Base-by-base conservation (phyloP, 2,113 vertebrate genomes). In the Zapornia atra region DNA sequence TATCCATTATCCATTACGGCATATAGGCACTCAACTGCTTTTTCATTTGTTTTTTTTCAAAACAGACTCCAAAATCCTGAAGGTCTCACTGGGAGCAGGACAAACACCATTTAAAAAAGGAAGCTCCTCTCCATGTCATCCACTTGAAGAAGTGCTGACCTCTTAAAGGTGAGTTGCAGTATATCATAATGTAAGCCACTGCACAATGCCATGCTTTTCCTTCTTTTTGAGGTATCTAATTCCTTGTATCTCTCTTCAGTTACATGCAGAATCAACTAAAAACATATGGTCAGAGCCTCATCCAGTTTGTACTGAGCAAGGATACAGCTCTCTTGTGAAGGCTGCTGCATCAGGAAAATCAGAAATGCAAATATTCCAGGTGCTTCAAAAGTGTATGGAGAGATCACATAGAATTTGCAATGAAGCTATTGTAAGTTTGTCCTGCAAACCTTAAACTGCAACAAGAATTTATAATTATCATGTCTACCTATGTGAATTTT, bases 311-410 rank as follows among this genome's bases (percentile, higher is more conserved):
- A 57, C 9, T 6, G 38, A 44, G 34, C 6, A 36, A 71, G 33
- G 38, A 44, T 38, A 3, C 11, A 7, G 57, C 19, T 40, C 17
- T 64, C 40, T 75, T 61, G 42, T 53, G 64, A 57, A 82, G 34
- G 29, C 40, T 92, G 38, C 21, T 92, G 38, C 24, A 69, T n/a
- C 70, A 61, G 66, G 36, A 50, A 91, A 88, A 96, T 82, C 63
- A 87, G 91, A 85, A 95, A 92, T 79, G 44, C 81, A 89, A 71
- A 85, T 86, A 87, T 57, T 84, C 42, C 53, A 85, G 34, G 61
- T 96, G 83, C 53, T 92, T 93, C 81, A 88, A 94, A 79, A 69
- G 42, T 46, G 38, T 51, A 70, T 54, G 73, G 92, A 66, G 48
- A 71, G 65, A 89, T 94, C 83, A 81, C 51, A 81, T 33, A 50